phyloP scores from a whole-genome alignment of 1,140 invertebrate species.

The Heliconius hermathena region DNA sequence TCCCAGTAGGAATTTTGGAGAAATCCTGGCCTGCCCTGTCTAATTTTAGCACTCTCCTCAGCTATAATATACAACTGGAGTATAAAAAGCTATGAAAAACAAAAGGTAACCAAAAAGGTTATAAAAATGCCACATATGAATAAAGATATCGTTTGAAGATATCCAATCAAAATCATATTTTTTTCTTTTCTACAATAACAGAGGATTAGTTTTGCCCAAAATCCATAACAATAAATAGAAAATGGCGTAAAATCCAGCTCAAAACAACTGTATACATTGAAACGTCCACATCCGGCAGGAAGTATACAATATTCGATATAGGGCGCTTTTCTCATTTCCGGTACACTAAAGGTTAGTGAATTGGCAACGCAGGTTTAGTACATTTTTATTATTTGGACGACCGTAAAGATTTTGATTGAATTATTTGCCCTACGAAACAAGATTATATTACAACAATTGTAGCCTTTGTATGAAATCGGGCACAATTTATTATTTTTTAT shows the following conservation, averaged over 20 bases:
- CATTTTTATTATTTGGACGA: not conserved
- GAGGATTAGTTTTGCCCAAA: not conserved
- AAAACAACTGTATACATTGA: conserved; percentile 1
- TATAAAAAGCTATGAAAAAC: too few relatives aligned
- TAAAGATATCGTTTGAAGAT: not conserved
- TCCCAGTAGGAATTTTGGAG: too few relatives aligned
- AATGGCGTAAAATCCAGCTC: not conserved
- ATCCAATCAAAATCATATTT: not conserved
- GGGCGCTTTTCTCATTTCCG: conserved; percentile 8
- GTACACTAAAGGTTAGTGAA: conserved; percentile 10
- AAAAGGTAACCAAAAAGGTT: not conserved
- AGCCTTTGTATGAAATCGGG: not conserved
- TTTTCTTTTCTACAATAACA: not conserved
- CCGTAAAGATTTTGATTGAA: conserved; percentile 1
- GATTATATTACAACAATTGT: not conserved
- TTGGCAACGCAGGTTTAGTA: conserved; percentile 4
- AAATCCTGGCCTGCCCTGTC: too few relatives aligned
- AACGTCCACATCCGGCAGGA: not conserved
- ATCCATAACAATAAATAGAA: conserved; percentile 5
- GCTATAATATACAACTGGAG: too few relatives aligned
- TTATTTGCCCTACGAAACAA: not conserved
- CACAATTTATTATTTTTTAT: not conserved
- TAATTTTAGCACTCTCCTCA: too few relatives aligned
- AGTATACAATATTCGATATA: conserved; percentile 13
- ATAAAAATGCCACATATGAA: not conserved